A percentile compares a stretch with the other conserved stretches of the same genome.
These are phyloP conservation scores for Larimichthys polyactis DNA, from an alignment of 2,113 vertebrate species.

Conservation along the genomic window DNA sequence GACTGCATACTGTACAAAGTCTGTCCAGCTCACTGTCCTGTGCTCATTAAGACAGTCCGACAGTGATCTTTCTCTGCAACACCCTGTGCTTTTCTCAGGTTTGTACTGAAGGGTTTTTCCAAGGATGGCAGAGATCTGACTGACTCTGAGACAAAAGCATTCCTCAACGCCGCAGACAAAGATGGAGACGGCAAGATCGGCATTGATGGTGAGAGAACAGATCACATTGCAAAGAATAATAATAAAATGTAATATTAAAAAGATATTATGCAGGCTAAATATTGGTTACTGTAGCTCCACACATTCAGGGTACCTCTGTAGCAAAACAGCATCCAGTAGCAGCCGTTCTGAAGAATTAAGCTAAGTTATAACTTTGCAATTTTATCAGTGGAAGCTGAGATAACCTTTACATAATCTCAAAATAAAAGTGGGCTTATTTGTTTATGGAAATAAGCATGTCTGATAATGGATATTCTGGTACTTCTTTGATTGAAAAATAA, in stretches of 20 bases:
- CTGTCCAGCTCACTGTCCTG: no score
- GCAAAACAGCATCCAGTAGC: neutral
- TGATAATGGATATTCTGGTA: no score
- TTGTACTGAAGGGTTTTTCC: conserved; percentile 91
- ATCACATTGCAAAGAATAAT: neutral
- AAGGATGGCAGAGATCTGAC: conserved; percentile 91
- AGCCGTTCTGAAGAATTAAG: neutral
- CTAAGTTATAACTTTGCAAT: neutral
- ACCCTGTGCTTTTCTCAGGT: conserved; percentile 77
- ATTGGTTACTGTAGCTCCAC: no score
- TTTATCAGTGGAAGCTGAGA: neutral
- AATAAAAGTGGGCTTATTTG: no score
- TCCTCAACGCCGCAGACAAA: conserved; percentile 93
- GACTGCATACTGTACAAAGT: neutral
- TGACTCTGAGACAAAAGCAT: conserved; percentile 90
- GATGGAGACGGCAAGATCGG: conserved; percentile 98
- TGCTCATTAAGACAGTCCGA: neutral
- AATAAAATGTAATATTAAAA: no score
- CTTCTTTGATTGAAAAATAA: no score
- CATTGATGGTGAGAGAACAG: conserved; percentile 87
- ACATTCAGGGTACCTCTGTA: neutral
- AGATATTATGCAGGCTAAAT: neutral
- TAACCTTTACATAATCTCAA: no score
- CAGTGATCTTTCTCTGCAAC: conserved; percentile 4
- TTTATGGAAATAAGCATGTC: no score